Evolutionary conservation across 2,888 invertebrate species (phyloP).

Genomic region (Rhabditophanes sp.): DNA sequence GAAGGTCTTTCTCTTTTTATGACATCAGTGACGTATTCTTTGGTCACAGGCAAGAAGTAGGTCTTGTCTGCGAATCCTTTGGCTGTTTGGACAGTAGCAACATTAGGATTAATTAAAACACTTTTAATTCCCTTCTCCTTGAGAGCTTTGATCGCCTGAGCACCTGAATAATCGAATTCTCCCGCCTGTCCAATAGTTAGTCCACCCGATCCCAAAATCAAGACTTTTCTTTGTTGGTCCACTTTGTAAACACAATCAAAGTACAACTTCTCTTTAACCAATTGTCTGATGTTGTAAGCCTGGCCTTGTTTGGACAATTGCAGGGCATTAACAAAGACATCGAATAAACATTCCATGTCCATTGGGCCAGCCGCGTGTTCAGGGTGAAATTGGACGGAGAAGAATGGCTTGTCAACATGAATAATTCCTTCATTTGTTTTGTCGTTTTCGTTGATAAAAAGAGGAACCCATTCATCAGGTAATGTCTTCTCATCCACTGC

Average conservation of each 20-base stretch:
- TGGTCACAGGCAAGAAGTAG: constrained; percentile 79
- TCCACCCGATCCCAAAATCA: constrained; percentile 80
- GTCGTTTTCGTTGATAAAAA: constrained; percentile 92
- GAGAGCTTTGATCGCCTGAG: constrained; percentile 71
- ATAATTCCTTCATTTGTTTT: constrained; percentile 87
- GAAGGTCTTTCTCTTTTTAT: constrained; percentile 82
- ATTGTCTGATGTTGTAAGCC: constrained; percentile 18
- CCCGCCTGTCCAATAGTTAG: constrained; percentile 94
- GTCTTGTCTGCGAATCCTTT: constrained; percentile 92
- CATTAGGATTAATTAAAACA: constrained; percentile 86
- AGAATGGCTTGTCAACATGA: constrained; percentile 63
- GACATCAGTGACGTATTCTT: constrained; percentile 70
- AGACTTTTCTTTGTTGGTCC: constrained; percentile 48
- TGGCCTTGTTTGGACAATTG: constrained; percentile 15
- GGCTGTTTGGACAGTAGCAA: constrained; percentile 93
- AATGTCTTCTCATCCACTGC: constrained; percentile 49
- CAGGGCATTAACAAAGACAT: constrained; percentile 67
- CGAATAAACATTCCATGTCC: constrained; percentile 83
- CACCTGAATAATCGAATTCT: constrained; percentile 94
- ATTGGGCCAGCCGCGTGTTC: constrained; percentile 91
- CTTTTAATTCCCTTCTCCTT: constrained; percentile 82
- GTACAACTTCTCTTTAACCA: constrained; percentile 20
- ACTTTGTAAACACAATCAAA: constrained; percentile 20
- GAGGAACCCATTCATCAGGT: constrained; percentile 63
- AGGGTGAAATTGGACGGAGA: constrained; percentile 93